Conservation (phyloP, 2,113 vertebrate genomes). For the Amazona guildingii region DNA sequence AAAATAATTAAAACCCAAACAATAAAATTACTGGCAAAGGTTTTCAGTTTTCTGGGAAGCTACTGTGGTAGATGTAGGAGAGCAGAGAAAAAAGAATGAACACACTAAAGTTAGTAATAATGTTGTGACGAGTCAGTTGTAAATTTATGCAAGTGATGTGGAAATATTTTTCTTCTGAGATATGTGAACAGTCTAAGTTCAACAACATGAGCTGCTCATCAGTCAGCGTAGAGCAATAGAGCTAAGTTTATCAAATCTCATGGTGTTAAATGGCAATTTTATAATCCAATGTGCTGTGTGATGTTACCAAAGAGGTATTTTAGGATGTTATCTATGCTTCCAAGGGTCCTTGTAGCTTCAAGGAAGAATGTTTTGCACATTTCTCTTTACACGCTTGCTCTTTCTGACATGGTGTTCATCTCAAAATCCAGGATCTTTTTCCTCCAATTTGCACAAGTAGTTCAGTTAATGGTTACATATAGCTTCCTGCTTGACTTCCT, state of each 20-base stretch:
- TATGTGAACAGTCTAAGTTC: not conserved
- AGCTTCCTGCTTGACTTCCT: not conserved
- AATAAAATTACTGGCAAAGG: not conserved
- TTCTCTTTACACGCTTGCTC: not conserved
- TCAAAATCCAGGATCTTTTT: not conserved
- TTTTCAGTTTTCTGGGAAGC: not conserved
- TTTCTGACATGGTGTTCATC: not conserved
- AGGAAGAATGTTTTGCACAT: not conserved
- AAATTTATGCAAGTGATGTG: not conserved
- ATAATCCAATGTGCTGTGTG: not conserved
- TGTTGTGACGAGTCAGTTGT: not conserved
- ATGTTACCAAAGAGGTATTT: not conserved
- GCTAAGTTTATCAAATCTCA: not conserved
- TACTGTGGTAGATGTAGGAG: not conserved
- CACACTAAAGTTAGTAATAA: not conserved
- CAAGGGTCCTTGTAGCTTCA: not conserved
- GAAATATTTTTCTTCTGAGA: not conserved
- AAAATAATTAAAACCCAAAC: not conserved
- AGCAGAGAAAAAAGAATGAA: not conserved
- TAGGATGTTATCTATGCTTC: not conserved
- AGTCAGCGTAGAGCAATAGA: not conserved
- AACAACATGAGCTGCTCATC: not conserved
- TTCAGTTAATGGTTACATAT: not conserved
- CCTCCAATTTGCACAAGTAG: fast-evolving
- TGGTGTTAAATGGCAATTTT: not conserved